Conservation (phyloP, 2,888 invertebrate species). For the Gasteruption jaculator region DNA sequence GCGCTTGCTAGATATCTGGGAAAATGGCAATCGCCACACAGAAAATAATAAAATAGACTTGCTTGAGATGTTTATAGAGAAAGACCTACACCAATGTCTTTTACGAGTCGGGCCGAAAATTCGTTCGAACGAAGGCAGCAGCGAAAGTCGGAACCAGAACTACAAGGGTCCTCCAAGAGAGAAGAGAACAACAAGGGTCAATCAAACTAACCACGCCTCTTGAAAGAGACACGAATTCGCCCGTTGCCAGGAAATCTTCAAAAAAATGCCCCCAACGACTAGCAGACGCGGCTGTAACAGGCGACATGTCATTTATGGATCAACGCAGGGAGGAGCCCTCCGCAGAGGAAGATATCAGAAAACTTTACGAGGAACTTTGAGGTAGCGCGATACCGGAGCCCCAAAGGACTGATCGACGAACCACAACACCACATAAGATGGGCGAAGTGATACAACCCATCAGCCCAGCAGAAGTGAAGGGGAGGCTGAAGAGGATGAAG, state of each 20-base stretch:
- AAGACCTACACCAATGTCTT: too few relatives aligned
- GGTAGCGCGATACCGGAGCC: conserved; percentile 18
- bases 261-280: conserved; percentile 30
- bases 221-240: conserved; percentile 24
- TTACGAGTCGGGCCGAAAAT: too few relatives aligned
- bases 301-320: conserved; percentile 8
- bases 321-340: background rate
- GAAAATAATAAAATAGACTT: too few relatives aligned
- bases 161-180: background rate
- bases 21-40: too few relatives aligned
- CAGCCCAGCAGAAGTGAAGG: conserved; percentile 17
- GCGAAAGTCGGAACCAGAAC: too few relatives aligned
- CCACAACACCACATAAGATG: background rate
- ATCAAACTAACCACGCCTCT: too few relatives aligned
- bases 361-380: conserved; percentile 32
- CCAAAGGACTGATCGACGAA: background rate
- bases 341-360: conserved; percentile 13
- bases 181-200: background rate
- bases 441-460: conserved; percentile 13
- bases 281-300: conserved; percentile 27
- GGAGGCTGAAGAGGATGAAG: conserved; percentile 22
- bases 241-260: conserved; percentile 34
- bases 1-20: too few relatives aligned
- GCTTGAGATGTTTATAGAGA: too few relatives aligned
- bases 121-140: too few relatives aligned